These are phyloP conservation scores for Pomacea canaliculata DNA, from an alignment of 2,888 invertebrate genomes.

Conservation along the genomic window DNA sequence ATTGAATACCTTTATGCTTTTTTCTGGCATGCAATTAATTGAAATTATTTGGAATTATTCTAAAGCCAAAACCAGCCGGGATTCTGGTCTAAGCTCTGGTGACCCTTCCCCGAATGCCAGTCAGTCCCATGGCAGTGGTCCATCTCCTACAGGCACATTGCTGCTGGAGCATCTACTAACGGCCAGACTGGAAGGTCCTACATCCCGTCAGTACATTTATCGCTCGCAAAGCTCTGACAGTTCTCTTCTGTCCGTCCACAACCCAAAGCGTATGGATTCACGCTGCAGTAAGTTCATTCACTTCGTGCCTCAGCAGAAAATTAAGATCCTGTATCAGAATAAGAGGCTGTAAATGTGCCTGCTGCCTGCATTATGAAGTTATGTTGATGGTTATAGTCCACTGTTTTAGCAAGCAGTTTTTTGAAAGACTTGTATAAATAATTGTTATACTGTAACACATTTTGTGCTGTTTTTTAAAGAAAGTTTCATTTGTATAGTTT, in stretches of 20 bases:
- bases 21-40: too few species aligned
- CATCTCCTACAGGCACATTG: conserved; percentile 16
- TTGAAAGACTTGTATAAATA: too few species aligned
- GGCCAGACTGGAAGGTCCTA: conserved; percentile 9
- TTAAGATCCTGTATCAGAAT: background rate
- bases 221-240: conserved; percentile 32
- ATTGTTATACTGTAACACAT: too few species aligned
- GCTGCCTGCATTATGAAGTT: too few species aligned
- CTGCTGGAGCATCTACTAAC: conserved; percentile 34
- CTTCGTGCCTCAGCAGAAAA: background rate
- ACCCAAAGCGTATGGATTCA: conserved; percentile 18
- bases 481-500: too few species aligned
- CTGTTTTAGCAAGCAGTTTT: too few species aligned
- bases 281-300: conserved; percentile 18
- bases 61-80: conserved; percentile 58
- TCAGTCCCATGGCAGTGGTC: conserved; percentile 34
- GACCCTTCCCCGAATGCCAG: conserved; percentile 63
- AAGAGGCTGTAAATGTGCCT: too few species aligned
- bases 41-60: too few species aligned
- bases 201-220: conserved; percentile 9
- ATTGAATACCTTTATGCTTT: too few species aligned
- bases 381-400: too few species aligned
- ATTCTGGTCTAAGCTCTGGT: conserved; percentile 66
- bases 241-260: background rate
- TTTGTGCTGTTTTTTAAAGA: too few species aligned